phyloP scores from a whole-genome alignment of 2,888 invertebrate genomes.

The Netelia melanura region DNA sequence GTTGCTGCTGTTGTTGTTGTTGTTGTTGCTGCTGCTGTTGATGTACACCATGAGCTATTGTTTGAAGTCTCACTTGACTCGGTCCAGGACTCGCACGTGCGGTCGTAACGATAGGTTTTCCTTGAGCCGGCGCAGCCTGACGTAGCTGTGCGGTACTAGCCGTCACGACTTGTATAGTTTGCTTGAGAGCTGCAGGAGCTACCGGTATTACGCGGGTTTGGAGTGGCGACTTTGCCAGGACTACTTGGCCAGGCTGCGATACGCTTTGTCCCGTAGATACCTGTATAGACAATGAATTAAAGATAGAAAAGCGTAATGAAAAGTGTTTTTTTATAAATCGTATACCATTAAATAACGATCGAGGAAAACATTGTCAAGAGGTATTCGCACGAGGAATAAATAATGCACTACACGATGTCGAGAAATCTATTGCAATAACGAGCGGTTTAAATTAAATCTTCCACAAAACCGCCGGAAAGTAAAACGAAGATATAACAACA shows the following conservation, averaged over 20 bases:
- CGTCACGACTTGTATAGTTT: slow-evolving; percentile 87
- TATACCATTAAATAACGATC: background rate
- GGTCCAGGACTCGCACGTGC: slow-evolving; percentile 85
- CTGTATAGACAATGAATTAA: slow-evolving; percentile 63
- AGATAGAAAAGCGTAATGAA: background rate
- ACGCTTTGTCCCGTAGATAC: slow-evolving; percentile 85
- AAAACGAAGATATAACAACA: slow-evolving; percentile 8
- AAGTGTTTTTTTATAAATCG: background rate
- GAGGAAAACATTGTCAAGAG: background rate
- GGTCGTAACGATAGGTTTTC: slow-evolving; percentile 83
- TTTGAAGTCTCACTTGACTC: slow-evolving; percentile 88
- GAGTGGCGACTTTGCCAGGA: slow-evolving; percentile 87
- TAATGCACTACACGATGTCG: no score
- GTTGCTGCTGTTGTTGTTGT: slow-evolving; percentile 67
- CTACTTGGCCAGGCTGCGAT: slow-evolving; percentile 86
- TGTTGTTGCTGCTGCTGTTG: slow-evolving; percentile 79
- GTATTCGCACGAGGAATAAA: no score
- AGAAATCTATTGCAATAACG: no score
- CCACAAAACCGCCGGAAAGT: background rate
- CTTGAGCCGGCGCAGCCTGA: slow-evolving; percentile 80
- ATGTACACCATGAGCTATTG: slow-evolving; percentile 87
- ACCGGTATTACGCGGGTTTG: slow-evolving; percentile 89
- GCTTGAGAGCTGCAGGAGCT: slow-evolving; percentile 86
- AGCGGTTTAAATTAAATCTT: no score
- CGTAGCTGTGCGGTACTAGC: slow-evolving; percentile 84